Percentiles rank a stretch among this genome's conserved stretches.
These are phyloP conservation scores for Oncorhynchus tshawytscha DNA, from an alignment of 2,113 vertebrate species.

Conservation along the genomic window DNA sequence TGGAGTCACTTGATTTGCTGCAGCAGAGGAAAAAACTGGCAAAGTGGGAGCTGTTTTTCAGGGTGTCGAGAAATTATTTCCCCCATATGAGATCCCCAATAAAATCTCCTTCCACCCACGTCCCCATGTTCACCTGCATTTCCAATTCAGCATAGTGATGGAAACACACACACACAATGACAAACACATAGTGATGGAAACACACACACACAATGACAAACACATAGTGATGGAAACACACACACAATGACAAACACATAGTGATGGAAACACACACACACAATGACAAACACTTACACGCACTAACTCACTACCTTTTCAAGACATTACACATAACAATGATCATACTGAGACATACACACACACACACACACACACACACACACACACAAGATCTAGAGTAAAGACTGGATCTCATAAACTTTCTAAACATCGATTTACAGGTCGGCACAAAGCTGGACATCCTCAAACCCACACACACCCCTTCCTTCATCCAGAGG, in stretches of 20 bases:
- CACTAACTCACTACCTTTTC: constrained; percentile 44
- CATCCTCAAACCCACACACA: not conserved
- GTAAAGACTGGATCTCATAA: constrained; percentile 35
- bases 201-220: not conserved
- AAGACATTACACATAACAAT: constrained; percentile 21
- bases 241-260: too few species aligned
- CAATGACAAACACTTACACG: not conserved
- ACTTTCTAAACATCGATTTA: constrained; percentile 52
- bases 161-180: constrained; percentile 33
- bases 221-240: too few species aligned
- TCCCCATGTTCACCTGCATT: constrained; percentile 34
- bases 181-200: too few species aligned
- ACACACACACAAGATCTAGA: not conserved
- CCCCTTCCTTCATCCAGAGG: constrained; percentile 9
- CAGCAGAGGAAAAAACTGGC: constrained; percentile 32
- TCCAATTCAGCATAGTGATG: constrained; percentile 33
- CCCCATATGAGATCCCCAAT: constrained; percentile 27
- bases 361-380: not conserved
- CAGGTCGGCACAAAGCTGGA: constrained; percentile 66
- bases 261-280: too few species aligned
- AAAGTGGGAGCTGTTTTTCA: constrained; percentile 52
- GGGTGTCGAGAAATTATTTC: constrained; percentile 45
- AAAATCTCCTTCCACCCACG: constrained; percentile 36
- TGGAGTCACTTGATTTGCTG: constrained; percentile 45
- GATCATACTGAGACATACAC: not conserved